Evolutionary conservation across 2,888 invertebrate species (phyloP), one percentile per base, ranked within the genome.

Genomic region (Orchesellides sinensis): DNA sequence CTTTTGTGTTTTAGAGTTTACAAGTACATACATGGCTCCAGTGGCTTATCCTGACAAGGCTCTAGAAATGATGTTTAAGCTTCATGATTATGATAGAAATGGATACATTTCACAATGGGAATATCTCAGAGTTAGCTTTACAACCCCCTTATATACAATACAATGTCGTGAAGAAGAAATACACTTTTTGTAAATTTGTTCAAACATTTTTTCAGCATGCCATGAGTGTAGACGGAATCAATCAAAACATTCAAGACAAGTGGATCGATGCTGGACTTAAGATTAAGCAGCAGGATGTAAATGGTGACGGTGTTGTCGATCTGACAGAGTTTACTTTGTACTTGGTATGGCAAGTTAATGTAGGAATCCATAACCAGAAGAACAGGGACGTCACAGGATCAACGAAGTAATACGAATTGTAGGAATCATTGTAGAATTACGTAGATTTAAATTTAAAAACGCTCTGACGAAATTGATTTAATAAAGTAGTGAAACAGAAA

Each of bases 221-320:
- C 27, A 27, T 79, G 25, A 72, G 65, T 2, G 14, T 65, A 6
- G 79, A 72, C 10, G 79, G 79, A 12, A 79, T 79, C 72, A 79
- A 79, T 47, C 72, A 70, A 45, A 79, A 79, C 45, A 40, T 72
- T 0, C 79, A 79, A 56, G 79, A 79, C 54, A 79, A 79, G 47
- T 79, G 79, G 79, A 72, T 79, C n/a, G 79, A 79, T 49, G 79
- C 79, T 10, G 79, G 79, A 32, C 79, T 72, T n/a, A 79, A 79
- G 25, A 12, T 79, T 8, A 65, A 54, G 6, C 79, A 79, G 32
- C 69, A 68, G 45, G 79, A 79, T 27, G 70, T 79, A 6, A 79
- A 79, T 52, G 79, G 79, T 0, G 79, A 79, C 23, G 72, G 72
- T 40, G 35, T 79, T 1, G 79, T 79, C 0, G 80, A 80, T 23